Percentiles rank a stretch among this genome's conserved stretches.
Conservation (phyloP, 2,888 invertebrate genomes). For the Parthenolecanium corni region DNA sequence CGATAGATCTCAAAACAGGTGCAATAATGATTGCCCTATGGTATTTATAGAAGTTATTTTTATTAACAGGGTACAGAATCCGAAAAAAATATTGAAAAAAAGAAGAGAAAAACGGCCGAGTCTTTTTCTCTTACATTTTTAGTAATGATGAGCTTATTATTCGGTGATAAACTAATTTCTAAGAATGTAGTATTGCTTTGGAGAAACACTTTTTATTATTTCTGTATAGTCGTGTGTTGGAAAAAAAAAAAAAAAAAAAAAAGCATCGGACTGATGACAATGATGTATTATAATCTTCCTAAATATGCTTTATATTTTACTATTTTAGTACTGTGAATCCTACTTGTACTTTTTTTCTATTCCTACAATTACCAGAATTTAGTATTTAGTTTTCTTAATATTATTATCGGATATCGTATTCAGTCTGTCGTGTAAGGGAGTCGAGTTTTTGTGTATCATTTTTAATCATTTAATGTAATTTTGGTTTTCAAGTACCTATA, state of each 20-base stretch:
- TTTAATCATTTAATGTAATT: neutral
- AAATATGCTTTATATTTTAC: constrained; percentile 1
- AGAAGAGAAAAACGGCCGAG: neutral
- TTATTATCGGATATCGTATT: neutral
- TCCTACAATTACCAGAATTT: neutral
- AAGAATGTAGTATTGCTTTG: constrained; percentile 7
- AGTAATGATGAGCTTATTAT: constrained; percentile 27
- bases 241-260: constrained; percentile 1
- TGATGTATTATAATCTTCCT: neutral
- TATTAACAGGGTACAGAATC: constrained; percentile 17
- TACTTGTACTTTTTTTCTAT: neutral
- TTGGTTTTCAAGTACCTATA: neutral
- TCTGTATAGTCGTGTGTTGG: constrained; percentile 1
- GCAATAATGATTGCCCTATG: neutral
- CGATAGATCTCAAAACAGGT: neutral
- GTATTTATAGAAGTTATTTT: constrained; percentile 20
- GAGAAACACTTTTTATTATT: neutral
- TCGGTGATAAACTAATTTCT: constrained; percentile 27
- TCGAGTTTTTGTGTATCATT: too few species aligned
- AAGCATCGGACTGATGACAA: neutral
- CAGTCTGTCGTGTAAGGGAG: neutral
- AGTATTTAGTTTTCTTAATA: neutral
- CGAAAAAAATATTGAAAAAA: constrained; percentile 17
- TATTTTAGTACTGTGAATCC: neutral
- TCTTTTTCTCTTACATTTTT: constrained; percentile 20